Conservation (phyloP, 2,888 invertebrate genomes). For the Nematopogon swammerdamellus region DNA sequence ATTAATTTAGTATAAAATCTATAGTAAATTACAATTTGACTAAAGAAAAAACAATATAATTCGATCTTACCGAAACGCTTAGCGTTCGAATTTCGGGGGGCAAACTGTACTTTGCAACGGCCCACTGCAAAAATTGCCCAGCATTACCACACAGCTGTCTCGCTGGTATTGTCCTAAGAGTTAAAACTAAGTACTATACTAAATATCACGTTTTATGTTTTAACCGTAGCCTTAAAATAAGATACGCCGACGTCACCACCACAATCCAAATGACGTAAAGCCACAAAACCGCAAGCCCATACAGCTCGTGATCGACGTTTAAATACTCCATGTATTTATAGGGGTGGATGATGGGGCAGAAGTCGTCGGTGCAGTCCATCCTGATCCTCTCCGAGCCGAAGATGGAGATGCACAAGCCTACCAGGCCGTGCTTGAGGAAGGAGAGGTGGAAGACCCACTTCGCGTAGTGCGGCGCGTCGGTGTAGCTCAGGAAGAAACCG, state of each 20-base stretch:
- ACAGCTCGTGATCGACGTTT: constrained; percentile 66
- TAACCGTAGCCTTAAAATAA: constrained; percentile 63
- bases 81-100: no score
- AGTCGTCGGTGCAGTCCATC: constrained; percentile 69
- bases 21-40: no score
- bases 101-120: no score
- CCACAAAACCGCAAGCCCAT: constrained; percentile 62
- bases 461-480: constrained; percentile 73
- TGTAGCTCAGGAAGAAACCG: constrained; percentile 86
- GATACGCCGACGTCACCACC: constrained; percentile 63
- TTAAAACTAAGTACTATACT: neutral
- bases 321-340: constrained; percentile 69
- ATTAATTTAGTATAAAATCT: no score
- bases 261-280: constrained; percentile 61
- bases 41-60: no score
- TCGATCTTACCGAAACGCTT: no score
- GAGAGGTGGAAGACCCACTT: constrained; percentile 87
- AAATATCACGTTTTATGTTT: constrained; percentile 45
- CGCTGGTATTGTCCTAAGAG: no score
- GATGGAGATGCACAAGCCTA: constrained; percentile 76
- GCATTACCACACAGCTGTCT: no score
- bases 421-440: constrained; percentile 85
- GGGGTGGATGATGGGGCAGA: constrained; percentile 73
- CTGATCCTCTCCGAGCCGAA: constrained; percentile 78
- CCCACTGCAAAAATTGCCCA: no score